Conservation (phyloP, 1,140 invertebrate species). For the Hycleus phaleratus region DNA sequence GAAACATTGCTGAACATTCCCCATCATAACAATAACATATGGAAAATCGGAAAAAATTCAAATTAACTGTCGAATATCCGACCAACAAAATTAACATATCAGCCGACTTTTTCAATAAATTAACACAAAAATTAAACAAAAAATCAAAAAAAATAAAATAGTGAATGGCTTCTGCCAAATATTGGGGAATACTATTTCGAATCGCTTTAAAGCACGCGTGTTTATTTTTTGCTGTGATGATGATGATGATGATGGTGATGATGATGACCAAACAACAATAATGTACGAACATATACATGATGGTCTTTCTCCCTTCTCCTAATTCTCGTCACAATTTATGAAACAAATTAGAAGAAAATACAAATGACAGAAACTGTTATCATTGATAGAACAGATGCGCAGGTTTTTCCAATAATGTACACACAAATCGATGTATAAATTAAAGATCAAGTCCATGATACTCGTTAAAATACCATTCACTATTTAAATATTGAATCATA, state of each 20-base stretch:
- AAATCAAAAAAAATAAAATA: background rate
- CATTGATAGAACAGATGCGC: too few relatives aligned
- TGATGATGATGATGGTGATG: background rate
- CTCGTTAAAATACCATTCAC: too few relatives aligned
- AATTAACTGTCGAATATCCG: too few relatives aligned
- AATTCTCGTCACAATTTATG: background rate
- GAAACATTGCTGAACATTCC: constrained; percentile 34
- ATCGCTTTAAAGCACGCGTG: constrained; percentile 16
- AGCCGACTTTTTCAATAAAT: too few relatives aligned
- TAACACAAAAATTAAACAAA: too few relatives aligned
- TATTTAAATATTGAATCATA: too few relatives aligned
- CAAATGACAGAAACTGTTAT: background rate
- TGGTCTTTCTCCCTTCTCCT: background rate
- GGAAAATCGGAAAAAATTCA: too few relatives aligned
- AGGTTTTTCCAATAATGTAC: too few relatives aligned
- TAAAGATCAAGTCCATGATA: too few relatives aligned
- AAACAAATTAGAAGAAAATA: background rate
- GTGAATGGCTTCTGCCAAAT: background rate
- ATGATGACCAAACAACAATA: background rate
- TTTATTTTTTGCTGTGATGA: constrained; percentile 29
- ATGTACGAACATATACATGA: background rate
- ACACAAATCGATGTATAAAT: too few relatives aligned
- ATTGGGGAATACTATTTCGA: constrained; percentile 4
- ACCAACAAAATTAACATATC: too few relatives aligned
- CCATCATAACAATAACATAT: constrained; percentile 21